phyloP scores from a whole-genome alignment of 2,888 invertebrate species.

The Sinotaia quadrata region DNA sequence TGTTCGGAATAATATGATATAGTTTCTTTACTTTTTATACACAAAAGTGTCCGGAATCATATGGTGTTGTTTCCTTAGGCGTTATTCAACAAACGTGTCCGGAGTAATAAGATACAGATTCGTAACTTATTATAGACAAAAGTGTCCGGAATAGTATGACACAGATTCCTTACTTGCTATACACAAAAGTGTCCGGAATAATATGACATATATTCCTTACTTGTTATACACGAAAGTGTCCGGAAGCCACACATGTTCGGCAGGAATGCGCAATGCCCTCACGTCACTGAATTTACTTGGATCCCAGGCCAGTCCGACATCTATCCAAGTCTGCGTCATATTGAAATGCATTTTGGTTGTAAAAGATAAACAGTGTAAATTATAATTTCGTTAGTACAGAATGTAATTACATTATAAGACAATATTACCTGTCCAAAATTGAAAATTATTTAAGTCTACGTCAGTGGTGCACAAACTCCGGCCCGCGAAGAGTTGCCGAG shows the following conservation, averaged over 20 bases:
- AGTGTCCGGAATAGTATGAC: background rate
- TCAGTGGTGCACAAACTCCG: no score
- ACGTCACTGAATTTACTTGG: slow-evolving; percentile 80
- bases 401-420: no score
- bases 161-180: slow-evolving; percentile 77
- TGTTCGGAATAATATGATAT: no score
- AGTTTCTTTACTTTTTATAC: no score
- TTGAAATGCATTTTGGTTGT: no score
- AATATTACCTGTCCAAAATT: no score
- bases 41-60: no score
- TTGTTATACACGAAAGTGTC: slow-evolving; percentile 85
- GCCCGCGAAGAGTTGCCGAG: no score
- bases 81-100: slow-evolving; percentile 71
- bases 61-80: no score
- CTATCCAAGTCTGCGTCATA: slow-evolving; percentile 80
- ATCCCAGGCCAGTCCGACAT: slow-evolving; percentile 82
- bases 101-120: background rate
- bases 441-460: no score
- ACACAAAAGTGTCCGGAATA: slow-evolving; percentile 72
- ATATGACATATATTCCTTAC: slow-evolving; percentile 37
- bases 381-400: no score
- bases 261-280: slow-evolving; percentile 77
- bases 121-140: slow-evolving; percentile 80
- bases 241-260: slow-evolving; percentile 83
- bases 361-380: no score